These are phyloP conservation scores for Spinus pinus DNA, from an alignment of 2,797 vertebrate species.

Conservation along the genomic window DNA sequence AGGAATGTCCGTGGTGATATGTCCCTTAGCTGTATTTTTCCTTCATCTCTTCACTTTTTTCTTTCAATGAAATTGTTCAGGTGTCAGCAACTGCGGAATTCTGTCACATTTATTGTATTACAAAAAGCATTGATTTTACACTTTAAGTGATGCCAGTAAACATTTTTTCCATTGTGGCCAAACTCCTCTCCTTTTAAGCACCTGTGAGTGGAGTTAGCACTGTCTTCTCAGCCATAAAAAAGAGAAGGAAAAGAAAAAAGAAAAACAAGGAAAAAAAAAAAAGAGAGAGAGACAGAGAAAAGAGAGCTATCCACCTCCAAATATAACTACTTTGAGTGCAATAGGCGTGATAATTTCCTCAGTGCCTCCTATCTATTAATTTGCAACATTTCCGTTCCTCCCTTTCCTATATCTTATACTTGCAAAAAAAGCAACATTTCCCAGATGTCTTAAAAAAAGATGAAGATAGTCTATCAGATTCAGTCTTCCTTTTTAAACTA, in stretches of 20 bases:
- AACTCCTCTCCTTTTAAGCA: not conserved
- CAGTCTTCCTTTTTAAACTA: constrained; percentile 21
- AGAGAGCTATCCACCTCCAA: not conserved
- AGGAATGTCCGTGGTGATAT: not conserved
- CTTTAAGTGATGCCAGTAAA: constrained; percentile 12
- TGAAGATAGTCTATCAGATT: constrained; percentile 18
- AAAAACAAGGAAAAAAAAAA: not conserved
- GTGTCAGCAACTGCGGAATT: not conserved
- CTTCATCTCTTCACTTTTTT: not conserved
- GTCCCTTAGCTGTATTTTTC: not conserved
- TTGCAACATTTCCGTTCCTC: not conserved
- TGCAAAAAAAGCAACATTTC: not conserved
- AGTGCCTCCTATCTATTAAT: not conserved
- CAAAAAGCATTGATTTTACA: constrained; percentile 20
- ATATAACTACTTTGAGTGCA: not conserved
- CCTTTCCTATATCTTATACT: not conserved
- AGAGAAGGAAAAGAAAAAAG: not conserved
- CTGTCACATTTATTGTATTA: not conserved
- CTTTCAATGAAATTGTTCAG: not conserved
- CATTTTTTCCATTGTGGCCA: not conserved
- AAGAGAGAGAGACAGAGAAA: accelerated
- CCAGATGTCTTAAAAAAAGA: constrained; percentile 5
- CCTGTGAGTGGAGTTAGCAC: not conserved
- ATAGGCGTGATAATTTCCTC: not conserved
- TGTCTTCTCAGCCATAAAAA: not conserved